Evolutionary conservation across 1,140 invertebrate species (phyloP).

Genomic region (Camponotus vicinus): DNA sequence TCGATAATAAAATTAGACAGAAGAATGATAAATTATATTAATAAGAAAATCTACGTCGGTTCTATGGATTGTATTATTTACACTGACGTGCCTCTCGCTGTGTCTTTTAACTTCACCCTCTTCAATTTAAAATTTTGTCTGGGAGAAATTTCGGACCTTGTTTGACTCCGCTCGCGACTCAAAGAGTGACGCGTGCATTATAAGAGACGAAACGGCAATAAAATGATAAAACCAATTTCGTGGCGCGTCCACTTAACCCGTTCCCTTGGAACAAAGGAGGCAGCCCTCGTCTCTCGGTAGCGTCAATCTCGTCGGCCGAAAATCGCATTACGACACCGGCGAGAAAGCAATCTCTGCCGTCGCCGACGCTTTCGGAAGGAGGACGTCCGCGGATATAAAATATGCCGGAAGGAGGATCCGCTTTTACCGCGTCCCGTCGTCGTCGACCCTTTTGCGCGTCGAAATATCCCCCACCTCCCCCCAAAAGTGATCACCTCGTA

Average conservation of each 20-base stretch:
- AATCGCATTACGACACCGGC: slow-evolving; percentile 77
- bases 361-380: slow-evolving; percentile 49
- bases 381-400: slow-evolving; percentile 74
- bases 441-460: slow-evolving; percentile 78
- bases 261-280: slow-evolving; percentile 73
- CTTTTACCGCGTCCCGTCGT: slow-evolving; percentile 50
- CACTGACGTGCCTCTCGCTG: not conserved
- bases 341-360: slow-evolving; percentile 80
- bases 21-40: not conserved
- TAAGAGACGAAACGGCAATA: slow-evolving; percentile 28
- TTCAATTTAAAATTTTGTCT: slow-evolving; percentile 4
- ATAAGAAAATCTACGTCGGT: not conserved
- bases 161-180: not conserved
- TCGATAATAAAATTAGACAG: not conserved
- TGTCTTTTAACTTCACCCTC: not conserved
- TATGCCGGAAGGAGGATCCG: slow-evolving; percentile 74
- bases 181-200: slow-evolving; percentile 45
- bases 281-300: slow-evolving; percentile 62
- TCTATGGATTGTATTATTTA: not conserved
- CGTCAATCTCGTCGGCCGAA: slow-evolving; percentile 74
- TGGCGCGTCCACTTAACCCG: slow-evolving; percentile 69
- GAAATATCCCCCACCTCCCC: slow-evolving; percentile 71
- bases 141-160: not conserved
- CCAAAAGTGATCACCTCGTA: slow-evolving; percentile 77
- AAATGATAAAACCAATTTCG: slow-evolving; percentile 45